Evolutionary conservation across 2,113 vertebrate genomes (phyloP).

Genomic region (Girardinichthys multiradiatus): DNA sequence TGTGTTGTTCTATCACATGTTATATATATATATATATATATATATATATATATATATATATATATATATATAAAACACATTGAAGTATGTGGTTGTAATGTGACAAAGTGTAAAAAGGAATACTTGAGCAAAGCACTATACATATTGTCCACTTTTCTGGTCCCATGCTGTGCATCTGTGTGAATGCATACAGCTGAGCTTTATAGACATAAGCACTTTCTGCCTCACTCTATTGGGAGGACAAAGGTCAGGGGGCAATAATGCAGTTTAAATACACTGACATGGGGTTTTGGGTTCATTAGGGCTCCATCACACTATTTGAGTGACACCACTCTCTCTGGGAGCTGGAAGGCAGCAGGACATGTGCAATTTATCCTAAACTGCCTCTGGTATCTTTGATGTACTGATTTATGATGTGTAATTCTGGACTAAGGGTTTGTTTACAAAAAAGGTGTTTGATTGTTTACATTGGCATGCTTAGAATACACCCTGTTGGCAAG

Average conservation of each 20-base stretch:
- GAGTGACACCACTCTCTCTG: slow-evolving; percentile 69
- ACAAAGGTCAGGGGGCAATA: slow-evolving; percentile 71
- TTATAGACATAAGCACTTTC: slow-evolving; percentile 49
- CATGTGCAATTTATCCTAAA: slow-evolving; percentile 26
- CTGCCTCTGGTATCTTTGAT: slow-evolving; percentile 30
- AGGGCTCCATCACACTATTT: slow-evolving; percentile 70
- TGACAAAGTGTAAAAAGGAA: too few species aligned
- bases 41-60: too few species aligned
- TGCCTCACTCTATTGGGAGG: slow-evolving; percentile 60
- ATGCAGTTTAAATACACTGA: slow-evolving; percentile 72
- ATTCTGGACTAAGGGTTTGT: not conserved
- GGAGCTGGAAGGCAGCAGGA: slow-evolving; percentile 34
- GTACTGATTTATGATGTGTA: slow-evolving; percentile 23
- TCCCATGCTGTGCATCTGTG: slow-evolving; percentile 12
- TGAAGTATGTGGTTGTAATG: too few species aligned
- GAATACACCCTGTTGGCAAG: not conserved
- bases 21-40: too few species aligned
- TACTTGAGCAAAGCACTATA: too few species aligned
- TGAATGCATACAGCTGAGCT: slow-evolving; percentile 49
- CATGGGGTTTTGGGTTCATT: slow-evolving; percentile 74
- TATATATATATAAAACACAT: too few species aligned
- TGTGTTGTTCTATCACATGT: too few species aligned
- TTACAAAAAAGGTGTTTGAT: slow-evolving; percentile 3
- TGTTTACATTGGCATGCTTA: slow-evolving; percentile 15
- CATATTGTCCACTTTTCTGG: not conserved